A percentile compares a stretch with the other conserved stretches of the same genome.
phyloP scores from a whole-genome alignment of 2,888 invertebrate species.

The Agrochola lota region DNA sequence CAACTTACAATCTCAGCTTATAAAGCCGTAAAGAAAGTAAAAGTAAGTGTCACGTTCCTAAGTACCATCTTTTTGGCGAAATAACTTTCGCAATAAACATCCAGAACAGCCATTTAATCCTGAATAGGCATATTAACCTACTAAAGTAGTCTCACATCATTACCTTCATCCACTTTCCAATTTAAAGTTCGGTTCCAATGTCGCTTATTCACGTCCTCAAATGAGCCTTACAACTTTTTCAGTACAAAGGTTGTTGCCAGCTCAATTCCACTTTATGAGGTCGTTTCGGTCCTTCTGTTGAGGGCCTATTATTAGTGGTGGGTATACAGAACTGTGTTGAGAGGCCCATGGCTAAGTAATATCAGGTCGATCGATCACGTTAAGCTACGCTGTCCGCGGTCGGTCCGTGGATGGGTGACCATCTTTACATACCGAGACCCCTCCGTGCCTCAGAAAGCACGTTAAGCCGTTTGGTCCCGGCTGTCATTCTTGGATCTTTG shows the following conservation, averaged over 20 bases:
- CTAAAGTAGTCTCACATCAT: slow-evolving; percentile 4
- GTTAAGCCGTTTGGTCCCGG: too few species aligned
- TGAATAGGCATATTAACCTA: not conserved
- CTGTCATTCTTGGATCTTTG: too few species aligned
- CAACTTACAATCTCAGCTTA: not conserved
- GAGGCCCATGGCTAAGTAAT: too few species aligned
- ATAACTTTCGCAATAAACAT: not conserved
- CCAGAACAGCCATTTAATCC: not conserved
- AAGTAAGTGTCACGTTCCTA: not conserved
- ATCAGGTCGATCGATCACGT: too few species aligned
- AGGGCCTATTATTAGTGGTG: not conserved
- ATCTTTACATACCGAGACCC: too few species aligned
- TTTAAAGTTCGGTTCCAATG: slow-evolving; percentile 36
- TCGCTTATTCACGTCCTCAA: slow-evolving; percentile 16
- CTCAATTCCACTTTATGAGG: slow-evolving; percentile 30
- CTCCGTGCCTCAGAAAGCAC: too few species aligned
- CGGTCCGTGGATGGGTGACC: too few species aligned
- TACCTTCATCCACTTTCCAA: slow-evolving; percentile 28
- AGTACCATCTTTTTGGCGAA: too few species aligned
- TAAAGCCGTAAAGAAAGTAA: too few species aligned
- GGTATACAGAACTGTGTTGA: not conserved
- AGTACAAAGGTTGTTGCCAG: slow-evolving; percentile 5
- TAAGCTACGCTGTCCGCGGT: too few species aligned
- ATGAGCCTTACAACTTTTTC: slow-evolving; percentile 27
- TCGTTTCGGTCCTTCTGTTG: slow-evolving; percentile 6